Percentiles rank a stretch among this genome's conserved stretches.
Conservation (phyloP, 92 coral and sea anemone genomes). For the Zoanthus sociatus region DNA sequence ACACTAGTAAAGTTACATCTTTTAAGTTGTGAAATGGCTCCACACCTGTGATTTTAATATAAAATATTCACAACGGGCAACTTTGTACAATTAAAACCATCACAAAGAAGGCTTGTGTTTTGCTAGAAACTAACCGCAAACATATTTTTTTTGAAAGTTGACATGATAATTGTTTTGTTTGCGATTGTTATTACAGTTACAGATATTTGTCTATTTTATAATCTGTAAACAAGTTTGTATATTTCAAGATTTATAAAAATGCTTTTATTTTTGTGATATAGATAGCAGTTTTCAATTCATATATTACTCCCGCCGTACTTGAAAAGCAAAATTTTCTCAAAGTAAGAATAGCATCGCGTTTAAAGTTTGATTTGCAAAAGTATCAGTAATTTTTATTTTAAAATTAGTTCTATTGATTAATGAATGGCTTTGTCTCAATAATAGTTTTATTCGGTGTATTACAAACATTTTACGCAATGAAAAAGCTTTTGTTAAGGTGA, state of each 20-base stretch:
- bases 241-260: not conserved
- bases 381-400: not conserved
- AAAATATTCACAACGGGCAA: conserved; percentile 13
- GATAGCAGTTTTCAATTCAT: not conserved
- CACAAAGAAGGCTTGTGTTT: conserved; percentile 9
- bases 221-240: not conserved
- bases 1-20: conserved; percentile 8
- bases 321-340: not conserved
- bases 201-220: not conserved
- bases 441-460: conserved; percentile 19
- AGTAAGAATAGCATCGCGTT: not conserved
- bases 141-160: conserved; percentile 3
- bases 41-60: conserved; percentile 27
- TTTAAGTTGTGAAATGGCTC: conserved; percentile 7
- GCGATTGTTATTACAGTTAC: conserved; percentile 1
- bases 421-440: conserved; percentile 2
- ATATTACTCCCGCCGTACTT: not conserved
- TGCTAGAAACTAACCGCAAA: not conserved
- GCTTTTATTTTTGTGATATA: not conserved
- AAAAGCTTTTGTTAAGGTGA: conserved; percentile 29
- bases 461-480: conserved; percentile 15
- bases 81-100: not conserved
- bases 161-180: not conserved
- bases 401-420: not conserved
- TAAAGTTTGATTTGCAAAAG: not conserved